Evolutionary conservation across 2,113 vertebrate genomes (phyloP), one percentile per base, ranked within the genome.

Genomic region (Daphoenositta chrysoptera): DNA sequence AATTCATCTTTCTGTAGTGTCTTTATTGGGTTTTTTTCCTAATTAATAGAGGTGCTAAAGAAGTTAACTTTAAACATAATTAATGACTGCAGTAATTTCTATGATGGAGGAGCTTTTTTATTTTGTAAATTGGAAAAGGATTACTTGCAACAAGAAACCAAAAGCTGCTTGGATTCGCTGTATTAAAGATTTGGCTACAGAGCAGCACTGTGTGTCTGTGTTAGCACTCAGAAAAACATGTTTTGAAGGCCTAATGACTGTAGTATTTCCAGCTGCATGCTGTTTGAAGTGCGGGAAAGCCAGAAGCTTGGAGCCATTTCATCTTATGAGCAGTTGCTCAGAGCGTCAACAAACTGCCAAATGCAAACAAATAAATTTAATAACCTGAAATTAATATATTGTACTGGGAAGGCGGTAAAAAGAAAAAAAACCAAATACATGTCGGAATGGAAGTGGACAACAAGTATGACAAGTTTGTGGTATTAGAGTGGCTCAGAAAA

Each of bases 351-450:
- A 51, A 93, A 89, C 80, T 92, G 83, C 80, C 80, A 93, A 89
- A 91, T 89, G 89, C 87, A 96, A 95, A 95, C 94, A 96, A 95
- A 92, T 95, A 27, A n/a, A 60, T 81, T 97, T 96, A 97, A 97
- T 96, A 94, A 92, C 95, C 86, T 84, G 91, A 94, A 94, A 97
- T 97, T 97, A 96, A 90, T 95, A 82, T 84, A 94, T 96, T 90
- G 76, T 68, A 75, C 93, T 44, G 68, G 69, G 69, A 81, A 89
- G 77, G 69, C 20, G 45, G 82, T 39, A 65, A 50, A 75, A 63
- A 90, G 86, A 88, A 81, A 88, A 95, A 97, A 80, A n/a, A n/a
- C n/a, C 83, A 95, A 96, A 91, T 42, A 51, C n/a, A 16, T 10
- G 30, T 73, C 90, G 71, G 82, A 86, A 73, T 63, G 69, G 86